Conservation (phyloP, 2,888 invertebrate species). For the Xestia c-nigrum region DNA sequence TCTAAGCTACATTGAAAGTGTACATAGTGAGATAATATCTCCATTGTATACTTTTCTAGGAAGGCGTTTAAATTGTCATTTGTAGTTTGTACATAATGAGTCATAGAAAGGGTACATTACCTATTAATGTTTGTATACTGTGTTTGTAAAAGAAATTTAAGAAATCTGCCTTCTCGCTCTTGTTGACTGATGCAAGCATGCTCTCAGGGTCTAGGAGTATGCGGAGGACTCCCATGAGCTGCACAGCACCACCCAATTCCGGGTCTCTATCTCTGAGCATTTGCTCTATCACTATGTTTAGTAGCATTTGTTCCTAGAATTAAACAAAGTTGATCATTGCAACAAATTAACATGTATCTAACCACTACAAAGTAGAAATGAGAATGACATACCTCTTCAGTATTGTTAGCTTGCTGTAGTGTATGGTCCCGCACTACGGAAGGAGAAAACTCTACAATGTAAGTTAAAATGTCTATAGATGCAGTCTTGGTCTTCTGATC, state of each 20-base stretch:
- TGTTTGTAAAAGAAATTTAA: slow-evolving; percentile 99
- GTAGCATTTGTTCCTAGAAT: slow-evolving; percentile 96
- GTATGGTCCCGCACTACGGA: slow-evolving; percentile 99
- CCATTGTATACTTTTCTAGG: slow-evolving; percentile 42
- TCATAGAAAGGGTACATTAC: slow-evolving; percentile 85
- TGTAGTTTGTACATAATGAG: slow-evolving; percentile 46
- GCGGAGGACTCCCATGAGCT: slow-evolving; percentile 98
- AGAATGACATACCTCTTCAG: slow-evolving; percentile 94
- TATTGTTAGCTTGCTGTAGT: slow-evolving; percentile 96
- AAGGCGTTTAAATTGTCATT: slow-evolving; percentile 41
- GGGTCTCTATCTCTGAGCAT: slow-evolving; percentile 99
- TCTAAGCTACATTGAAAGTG: slow-evolving; percentile 8
- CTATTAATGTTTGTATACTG: slow-evolving; percentile 98
- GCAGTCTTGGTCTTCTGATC: slow-evolving; percentile 98
- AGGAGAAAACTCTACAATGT: slow-evolving; percentile 99
- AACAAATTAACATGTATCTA: background rate
- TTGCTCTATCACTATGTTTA: slow-evolving; percentile 99
- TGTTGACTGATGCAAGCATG: slow-evolving; percentile 98
- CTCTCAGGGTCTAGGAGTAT: slow-evolving; percentile 99
- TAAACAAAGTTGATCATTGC: slow-evolving; percentile 18
- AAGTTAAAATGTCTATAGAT: slow-evolving; percentile 99
- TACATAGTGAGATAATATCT: slow-evolving; percentile 12
- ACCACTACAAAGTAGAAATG: background rate
- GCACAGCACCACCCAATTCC: slow-evolving; percentile 99
- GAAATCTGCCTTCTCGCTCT: slow-evolving; percentile 99